Base-by-base conservation (phyloP, 2,888 invertebrate genomes). In the Galeopsomyia nigrocyanea region DNA sequence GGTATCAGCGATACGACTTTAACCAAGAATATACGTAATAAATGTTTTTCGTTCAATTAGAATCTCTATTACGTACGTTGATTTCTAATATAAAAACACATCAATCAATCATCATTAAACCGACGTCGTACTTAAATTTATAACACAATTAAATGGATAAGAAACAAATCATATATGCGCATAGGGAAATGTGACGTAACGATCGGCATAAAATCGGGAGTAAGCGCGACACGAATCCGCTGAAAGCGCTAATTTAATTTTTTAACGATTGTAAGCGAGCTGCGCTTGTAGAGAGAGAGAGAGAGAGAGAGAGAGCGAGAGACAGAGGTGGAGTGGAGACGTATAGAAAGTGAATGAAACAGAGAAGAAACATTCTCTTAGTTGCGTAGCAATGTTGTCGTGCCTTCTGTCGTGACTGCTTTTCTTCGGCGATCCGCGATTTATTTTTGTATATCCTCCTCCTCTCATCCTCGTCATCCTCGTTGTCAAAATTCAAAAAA, bases 391-490 rank as follows among this genome's bases (percentile, higher is more conserved):
- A 83, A 82, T 81, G 39, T 82, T 81, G 80, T 83, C 81, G 84
- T 85, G 85, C 84, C 85, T 84, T 84, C 80, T 82, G 78, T 82
- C 82, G 80, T 83, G 82, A 80, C 82, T 82, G 82, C 83, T 84
- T 83, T 39, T 39, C 39, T 39, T 81, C 78, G 81, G 76, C 81
- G 79, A 82, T 82, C 81, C 80, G 78, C 77, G 75, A 77, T 81
- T 79, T 81, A 83, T 82, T 83, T 80, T 78, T 79, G 68, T 79
- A 78, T 75, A 66, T 74, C 50, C 10, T 21, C 50, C 63, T 21
- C 31, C 31, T 57, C 31, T n/a, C 16, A 49, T 9, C 47, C 49
- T 50, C 19, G n/a, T 26, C 56, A 50, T 67, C 19, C 21, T 16
- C 39, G 58, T 70, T 56, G 58, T 55, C 64, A 60, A 55, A 66